Base-by-base conservation (phyloP, 1,140 invertebrate species). In the Oreohelix idahoensis region DNA sequence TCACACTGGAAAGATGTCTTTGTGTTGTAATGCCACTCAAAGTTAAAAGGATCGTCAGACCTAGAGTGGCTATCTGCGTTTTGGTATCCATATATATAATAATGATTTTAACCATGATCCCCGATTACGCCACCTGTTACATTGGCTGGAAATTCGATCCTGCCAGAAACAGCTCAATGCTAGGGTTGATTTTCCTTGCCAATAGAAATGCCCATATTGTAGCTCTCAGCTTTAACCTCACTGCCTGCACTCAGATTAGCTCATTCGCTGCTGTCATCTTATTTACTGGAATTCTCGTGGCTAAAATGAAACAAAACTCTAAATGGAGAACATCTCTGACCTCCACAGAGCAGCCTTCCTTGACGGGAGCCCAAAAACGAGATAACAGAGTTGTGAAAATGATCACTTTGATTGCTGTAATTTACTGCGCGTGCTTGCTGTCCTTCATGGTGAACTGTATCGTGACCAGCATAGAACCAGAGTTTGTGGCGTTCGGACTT, bases 1-100 rank as follows among this genome's bases (percentile, higher is more conserved):
- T 79, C 10, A 79, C 53, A 11, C n/a, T 79, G 2, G 77, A 79
- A 45, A 35, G 77, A 23, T 79, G 77, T 69, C 77, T 79, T 20
- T 79, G 77, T n/a, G 77, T 79, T 8, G 35, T 69, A 5, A 20
- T 63, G 32, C 77, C 77, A 8, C 38, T 79, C 13, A 79, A 79
- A 42, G 38, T 63, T 4, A 79, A 79, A 35, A 32, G n/a, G 13
- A n/a, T 79, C 8, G 51, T 79, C 15, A 66, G 15, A 13, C 35
- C 53, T 5, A 63, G 36, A 69, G n/a, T 49, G 38, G 38, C 29
- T 11, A 38, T 69, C 36, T 53, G 49, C n/a, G n/a, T 69, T 2
- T 5, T 77, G 75, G 42, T 32, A 13, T 20, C 75, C 32, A 77
- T 77, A 8, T 77, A 38, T 58, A 0, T 77, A 20, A 1, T 77